Evolutionary conservation across 2,888 invertebrate species (phyloP), one percentile per base, ranked within the genome.

Genomic region (Boloria euphrosyne): DNA sequence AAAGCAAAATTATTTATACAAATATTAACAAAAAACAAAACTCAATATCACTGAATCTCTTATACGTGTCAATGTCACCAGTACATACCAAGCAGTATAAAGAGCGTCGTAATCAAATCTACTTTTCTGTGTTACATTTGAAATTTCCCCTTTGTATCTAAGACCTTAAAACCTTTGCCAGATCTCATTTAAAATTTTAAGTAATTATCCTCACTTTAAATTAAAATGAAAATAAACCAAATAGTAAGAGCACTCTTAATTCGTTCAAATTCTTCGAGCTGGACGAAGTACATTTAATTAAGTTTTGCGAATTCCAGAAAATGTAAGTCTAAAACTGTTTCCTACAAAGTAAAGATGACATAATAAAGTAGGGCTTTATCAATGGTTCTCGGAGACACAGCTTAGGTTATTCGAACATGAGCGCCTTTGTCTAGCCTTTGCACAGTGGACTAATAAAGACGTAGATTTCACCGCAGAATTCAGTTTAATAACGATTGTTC

Each of bases 401-500:
- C 69, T 75, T 76, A 77, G 79, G 78, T 78, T 80, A 81, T 81
- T 79, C 76, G 78, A 76, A 65, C 62, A 62, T 62, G 62, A 59
- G 51, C 62, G 58, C 71, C 74, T 75, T 78, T 74, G 74, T 73
- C 71, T 71, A 73, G 71, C 75, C 73, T 70, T 38, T 72, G 73
- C 72, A 75, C 76, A 76, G 63, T 61, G 67, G 65, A 60, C 66
- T 71, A 69, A 71, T 70, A 70, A 73, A 73, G 68, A 62, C 65
- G 70, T 73, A 68, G 68, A 73, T 70, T 66, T 54, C 44, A 63
- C 68, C 71, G 74, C 78, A 77, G 80, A 79, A 78, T 74, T 79
- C 75, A 78, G 77, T 79, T 79, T 79, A 80, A 82, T 81, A 78
- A 80, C 73, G 72, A 74, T 74, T 75, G 74, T 62, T 67, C 57